Percentiles rank a stretch among this genome's conserved stretches.
Conservation (phyloP, 2,797 vertebrate species). For the Onychomys leucogaster region DNA sequence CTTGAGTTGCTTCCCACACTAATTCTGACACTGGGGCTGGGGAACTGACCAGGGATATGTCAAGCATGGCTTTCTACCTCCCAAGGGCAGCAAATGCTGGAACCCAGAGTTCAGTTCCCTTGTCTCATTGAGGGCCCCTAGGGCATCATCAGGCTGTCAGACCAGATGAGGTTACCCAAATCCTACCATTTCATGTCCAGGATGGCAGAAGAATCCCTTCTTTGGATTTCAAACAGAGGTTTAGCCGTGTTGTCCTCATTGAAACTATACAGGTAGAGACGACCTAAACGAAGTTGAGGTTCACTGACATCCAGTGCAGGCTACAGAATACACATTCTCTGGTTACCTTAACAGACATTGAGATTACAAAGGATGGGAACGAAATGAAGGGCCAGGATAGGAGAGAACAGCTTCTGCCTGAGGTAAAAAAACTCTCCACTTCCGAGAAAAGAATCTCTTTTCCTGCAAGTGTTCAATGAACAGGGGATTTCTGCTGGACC, state of each 20-base stretch:
- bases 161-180: background rate
- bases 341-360: background rate
- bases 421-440: background rate
- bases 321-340: slow-evolving; percentile 63
- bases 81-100: background rate
- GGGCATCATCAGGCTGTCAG: background rate
- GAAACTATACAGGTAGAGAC: slow-evolving; percentile 94
- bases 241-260: slow-evolving; percentile 81
- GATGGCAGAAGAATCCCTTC: slow-evolving; percentile 92
- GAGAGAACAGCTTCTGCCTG: background rate
- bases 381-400: background rate
- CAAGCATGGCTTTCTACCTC: background rate
- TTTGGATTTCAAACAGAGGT: slow-evolving; percentile 92
- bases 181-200: slow-evolving; percentile 96
- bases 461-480: accelerated
- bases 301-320: background rate
- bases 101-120: background rate
- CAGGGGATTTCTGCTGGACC: background rate
- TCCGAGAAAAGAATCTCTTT: background rate
- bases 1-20: background rate
- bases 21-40: background rate
- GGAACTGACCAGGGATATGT: background rate
- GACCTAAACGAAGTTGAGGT: slow-evolving; percentile 89
- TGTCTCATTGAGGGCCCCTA: background rate
- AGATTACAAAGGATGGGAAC: background rate